Evolutionary conservation across 2,113 vertebrate genomes (phyloP).

Genomic region (Rhea americana): DNA sequence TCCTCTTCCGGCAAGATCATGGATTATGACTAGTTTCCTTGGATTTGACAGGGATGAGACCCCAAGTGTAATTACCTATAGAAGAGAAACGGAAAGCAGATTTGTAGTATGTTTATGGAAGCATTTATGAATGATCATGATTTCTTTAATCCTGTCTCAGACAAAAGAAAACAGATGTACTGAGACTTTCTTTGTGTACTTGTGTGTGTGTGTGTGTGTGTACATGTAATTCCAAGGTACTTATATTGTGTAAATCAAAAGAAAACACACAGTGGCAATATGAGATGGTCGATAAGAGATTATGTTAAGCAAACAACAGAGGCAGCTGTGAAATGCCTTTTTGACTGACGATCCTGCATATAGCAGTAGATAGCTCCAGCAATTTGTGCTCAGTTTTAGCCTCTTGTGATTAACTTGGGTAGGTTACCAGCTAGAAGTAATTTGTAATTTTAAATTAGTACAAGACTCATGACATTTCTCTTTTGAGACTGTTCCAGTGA

Average conservation of each 20-base stretch:
- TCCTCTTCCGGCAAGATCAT: not conserved
- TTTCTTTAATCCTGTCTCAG: not conserved
- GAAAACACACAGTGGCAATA: not conserved
- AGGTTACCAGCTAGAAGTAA: conserved; percentile 23
- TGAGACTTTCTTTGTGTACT: not conserved
- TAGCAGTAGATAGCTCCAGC: not conserved
- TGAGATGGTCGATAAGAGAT: not conserved
- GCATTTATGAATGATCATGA: not conserved
- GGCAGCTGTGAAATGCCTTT: not conserved
- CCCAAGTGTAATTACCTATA: not conserved
- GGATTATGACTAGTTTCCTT: not conserved
- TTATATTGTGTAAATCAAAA: not conserved
- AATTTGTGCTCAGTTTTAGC: not conserved
- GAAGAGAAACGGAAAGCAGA: not conserved
- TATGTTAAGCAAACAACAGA: not conserved
- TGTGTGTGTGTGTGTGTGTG: not conserved
- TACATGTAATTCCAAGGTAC: not conserved
- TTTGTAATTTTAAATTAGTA: conserved; percentile 60
- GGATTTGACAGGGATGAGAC: not conserved
- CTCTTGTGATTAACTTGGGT: conserved; percentile 4
- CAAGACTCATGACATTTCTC: conserved; percentile 48
- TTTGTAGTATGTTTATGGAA: not conserved
- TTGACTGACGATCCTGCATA: not conserved
- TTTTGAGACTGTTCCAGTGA: conserved; percentile 30
- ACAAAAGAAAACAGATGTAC: not conserved